phyloP scores from a whole-genome alignment of 1,140 invertebrate species.

The Bombus consobrinus region DNA sequence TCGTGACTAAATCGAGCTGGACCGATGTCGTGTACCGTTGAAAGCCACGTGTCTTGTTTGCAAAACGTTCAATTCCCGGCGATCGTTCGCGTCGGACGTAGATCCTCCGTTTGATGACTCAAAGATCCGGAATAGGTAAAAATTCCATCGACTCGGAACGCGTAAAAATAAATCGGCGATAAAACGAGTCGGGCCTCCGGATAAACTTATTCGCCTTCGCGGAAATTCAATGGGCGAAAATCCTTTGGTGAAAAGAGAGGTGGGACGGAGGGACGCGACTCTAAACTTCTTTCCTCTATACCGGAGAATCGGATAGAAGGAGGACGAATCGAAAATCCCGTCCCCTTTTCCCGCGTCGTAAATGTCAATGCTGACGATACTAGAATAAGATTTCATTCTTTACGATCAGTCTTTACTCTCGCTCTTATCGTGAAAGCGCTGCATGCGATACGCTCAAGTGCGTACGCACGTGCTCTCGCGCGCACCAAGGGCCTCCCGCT shows the following conservation, averaged over 20 bases:
- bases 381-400: conserved; percentile 62
- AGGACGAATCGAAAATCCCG: not conserved
- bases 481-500: conserved; percentile 31
- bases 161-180: conserved; percentile 26
- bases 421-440: conserved; percentile 67
- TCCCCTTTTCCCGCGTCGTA: not conserved
- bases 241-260: not conserved
- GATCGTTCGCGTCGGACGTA: conserved; percentile 51
- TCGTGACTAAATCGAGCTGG: conserved; percentile 37
- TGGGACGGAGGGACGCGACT: not conserved
- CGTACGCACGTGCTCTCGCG: conserved; percentile 41
- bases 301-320: no score
- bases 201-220: not conserved
- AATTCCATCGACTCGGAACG: conserved; percentile 4
- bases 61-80: conserved; percentile 13
- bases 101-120: conserved; percentile 6
- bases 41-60: not conserved
- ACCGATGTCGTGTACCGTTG: not conserved
- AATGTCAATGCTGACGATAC: conserved; percentile 18
- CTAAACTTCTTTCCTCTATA: not conserved
- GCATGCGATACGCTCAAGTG: conserved; percentile 35
- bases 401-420: conserved; percentile 61
- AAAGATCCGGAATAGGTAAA: conserved; percentile 22
- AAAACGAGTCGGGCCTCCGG: not conserved
- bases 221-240: conserved; percentile 5